phyloP scores from a whole-genome alignment of 2,888 invertebrate genomes.

The Timandra comae region DNA sequence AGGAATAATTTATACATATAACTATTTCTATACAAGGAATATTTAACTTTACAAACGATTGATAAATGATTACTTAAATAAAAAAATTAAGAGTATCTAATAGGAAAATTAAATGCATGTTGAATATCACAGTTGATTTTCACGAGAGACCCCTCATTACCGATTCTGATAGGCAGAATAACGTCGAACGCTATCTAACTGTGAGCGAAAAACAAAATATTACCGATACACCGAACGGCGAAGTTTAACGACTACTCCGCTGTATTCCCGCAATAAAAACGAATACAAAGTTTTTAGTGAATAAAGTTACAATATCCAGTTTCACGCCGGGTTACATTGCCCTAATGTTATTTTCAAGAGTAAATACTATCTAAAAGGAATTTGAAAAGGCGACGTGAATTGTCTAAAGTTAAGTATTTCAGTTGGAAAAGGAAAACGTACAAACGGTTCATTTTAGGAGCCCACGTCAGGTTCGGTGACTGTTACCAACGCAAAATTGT shows the following conservation, averaged over 20 bases:
- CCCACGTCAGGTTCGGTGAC: constrained; percentile 23
- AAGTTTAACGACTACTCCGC: constrained; percentile 26
- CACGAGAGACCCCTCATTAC: neutral
- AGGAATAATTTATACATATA: too few species aligned
- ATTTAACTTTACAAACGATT: too few species aligned
- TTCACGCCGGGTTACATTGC: constrained; percentile 7
- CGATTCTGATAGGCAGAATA: too few species aligned
- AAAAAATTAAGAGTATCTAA: too few species aligned
- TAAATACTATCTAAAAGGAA: constrained; percentile 1
- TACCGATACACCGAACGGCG: constrained; percentile 18
- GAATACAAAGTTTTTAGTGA: constrained; percentile 25
- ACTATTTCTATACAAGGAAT: too few species aligned
- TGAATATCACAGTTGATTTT: too few species aligned
- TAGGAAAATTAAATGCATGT: too few species aligned
- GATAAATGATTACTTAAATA: too few species aligned
- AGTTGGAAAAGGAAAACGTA: constrained; percentile 4
- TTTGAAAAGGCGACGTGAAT: constrained; percentile 1
- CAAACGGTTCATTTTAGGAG: constrained; percentile 4
- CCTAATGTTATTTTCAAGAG: constrained; percentile 6
- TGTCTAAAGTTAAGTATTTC: neutral
- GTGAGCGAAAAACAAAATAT: constrained; percentile 17
- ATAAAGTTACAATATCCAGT: constrained; percentile 16
- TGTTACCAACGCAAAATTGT: constrained; percentile 25
- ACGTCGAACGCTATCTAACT: constrained; percentile 1
- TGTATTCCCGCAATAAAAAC: constrained; percentile 30